Percentiles rank a stretch among this genome's conserved stretches.
phyloP scores from a whole-genome alignment of 2,113 vertebrate genomes.

The Oophaga pumilio region DNA sequence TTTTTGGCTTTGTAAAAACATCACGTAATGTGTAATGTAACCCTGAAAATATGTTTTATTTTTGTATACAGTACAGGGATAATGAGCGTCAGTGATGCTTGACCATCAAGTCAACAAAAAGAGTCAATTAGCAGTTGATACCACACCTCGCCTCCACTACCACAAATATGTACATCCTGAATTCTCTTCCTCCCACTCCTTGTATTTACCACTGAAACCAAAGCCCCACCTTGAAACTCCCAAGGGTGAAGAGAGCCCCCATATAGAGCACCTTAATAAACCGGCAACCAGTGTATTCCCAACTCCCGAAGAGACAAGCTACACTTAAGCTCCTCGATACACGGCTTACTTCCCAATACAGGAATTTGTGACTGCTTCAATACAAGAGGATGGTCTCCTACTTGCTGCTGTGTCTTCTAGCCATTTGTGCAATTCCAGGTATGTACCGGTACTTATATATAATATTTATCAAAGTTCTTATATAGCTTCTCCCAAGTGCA shows the following conservation, averaged over 20 bases:
- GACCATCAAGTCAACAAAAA: neutral
- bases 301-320: neutral
- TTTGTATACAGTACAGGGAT: neutral
- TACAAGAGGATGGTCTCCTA: neutral
- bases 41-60: neutral
- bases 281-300: neutral
- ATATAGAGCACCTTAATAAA: neutral
- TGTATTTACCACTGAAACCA: slow-evolving; percentile 17
- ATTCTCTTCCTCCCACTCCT: neutral
- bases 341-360: neutral
- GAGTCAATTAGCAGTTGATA: neutral
- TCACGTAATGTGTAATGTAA: neutral
- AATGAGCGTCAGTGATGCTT: neutral
- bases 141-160: slow-evolving; percentile 8
- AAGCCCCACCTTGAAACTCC: slow-evolving; percentile 39
- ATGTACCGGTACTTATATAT: slow-evolving; percentile 2
- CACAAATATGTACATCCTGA: slow-evolving; percentile 22
- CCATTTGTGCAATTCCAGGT: neutral
- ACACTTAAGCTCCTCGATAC: neutral
- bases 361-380: neutral
- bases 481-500: neutral
- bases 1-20: no score
- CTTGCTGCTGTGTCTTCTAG: slow-evolving; percentile 29
- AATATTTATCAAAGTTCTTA: neutral
- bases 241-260: no score